Evolutionary conservation across 2,888 invertebrate species (phyloP).

Genomic region (Icerya purchasi): DNA sequence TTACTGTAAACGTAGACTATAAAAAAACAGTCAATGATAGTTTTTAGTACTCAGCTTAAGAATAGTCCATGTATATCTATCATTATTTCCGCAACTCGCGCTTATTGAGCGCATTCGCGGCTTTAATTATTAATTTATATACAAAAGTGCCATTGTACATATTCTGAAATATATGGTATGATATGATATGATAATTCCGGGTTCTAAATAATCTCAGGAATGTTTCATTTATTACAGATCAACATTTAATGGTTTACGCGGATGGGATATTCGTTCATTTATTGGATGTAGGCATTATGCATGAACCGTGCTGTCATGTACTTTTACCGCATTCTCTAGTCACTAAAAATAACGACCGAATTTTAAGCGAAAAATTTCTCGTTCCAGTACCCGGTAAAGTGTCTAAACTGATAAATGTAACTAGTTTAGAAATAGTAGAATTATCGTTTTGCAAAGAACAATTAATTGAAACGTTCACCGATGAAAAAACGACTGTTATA

Average conservation of each 20-base stretch:
- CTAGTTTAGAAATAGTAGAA: slow-evolving; percentile 48
- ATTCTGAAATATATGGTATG: too few species aligned
- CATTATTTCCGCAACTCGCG: too few species aligned
- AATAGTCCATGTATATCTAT: too few species aligned
- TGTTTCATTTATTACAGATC: slow-evolving; percentile 33
- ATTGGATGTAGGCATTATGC: slow-evolving; percentile 58
- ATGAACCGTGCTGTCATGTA: slow-evolving; percentile 65
- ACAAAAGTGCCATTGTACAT: too few species aligned
- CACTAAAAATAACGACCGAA: slow-evolving; percentile 1
- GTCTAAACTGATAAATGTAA: slow-evolving; percentile 36
- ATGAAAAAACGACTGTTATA: neutral
- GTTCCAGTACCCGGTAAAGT: slow-evolving; percentile 6
- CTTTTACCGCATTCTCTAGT: slow-evolving; percentile 25
- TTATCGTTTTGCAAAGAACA: slow-evolving; percentile 22
- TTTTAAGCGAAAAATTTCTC: neutral
- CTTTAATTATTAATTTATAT: too few species aligned
- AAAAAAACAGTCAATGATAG: too few species aligned
- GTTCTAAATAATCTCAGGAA: too few species aligned
- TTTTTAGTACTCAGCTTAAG: too few species aligned
- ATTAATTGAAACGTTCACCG: slow-evolving; percentile 12
- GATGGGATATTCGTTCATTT: slow-evolving; percentile 68
- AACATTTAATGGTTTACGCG: slow-evolving; percentile 59
- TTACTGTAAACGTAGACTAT: too few species aligned
- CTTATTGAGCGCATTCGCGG: too few species aligned
- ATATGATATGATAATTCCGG: too few species aligned